Conservation (phyloP, 2,113 vertebrate species). For the Acrocephalus arundinaceus region DNA sequence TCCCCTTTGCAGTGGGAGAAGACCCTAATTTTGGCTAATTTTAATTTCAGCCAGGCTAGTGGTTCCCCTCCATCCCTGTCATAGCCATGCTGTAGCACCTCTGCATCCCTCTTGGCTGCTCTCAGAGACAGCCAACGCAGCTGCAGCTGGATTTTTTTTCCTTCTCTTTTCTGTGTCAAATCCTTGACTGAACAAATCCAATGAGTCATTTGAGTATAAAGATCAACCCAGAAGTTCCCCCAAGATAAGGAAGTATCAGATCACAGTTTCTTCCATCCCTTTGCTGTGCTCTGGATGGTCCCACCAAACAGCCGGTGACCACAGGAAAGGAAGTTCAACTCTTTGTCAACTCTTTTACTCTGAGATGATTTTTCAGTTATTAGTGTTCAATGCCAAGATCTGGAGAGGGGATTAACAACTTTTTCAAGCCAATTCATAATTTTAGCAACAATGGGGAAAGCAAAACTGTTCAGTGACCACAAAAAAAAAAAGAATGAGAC, state of each 20-base stretch:
- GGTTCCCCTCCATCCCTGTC: fast-evolving
- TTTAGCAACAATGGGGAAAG: not conserved
- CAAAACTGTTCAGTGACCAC: not conserved
- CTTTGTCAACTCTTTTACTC: not conserved
- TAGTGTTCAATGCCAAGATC: not conserved
- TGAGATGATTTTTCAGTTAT: not conserved
- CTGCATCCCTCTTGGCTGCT: not conserved
- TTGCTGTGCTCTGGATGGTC: fast-evolving
- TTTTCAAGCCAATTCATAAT: not conserved
- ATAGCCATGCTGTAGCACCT: not conserved
- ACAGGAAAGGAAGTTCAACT: not conserved
- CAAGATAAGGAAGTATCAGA: not conserved
- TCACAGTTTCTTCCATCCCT: not conserved
- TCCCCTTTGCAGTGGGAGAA: not conserved
- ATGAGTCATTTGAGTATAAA: not conserved
- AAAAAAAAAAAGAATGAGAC: not conserved
- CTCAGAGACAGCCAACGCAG: not conserved
- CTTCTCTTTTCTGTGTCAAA: not conserved
- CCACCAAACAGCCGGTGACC: not conserved
- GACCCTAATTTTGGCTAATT: not conserved
- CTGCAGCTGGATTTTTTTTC: not conserved
- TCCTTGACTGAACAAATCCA: not conserved
- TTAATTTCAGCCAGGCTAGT: not conserved
- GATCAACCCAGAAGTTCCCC: not conserved
- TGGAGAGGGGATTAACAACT: not conserved